A percentile compares a stretch with the other conserved stretches of the same genome.
phyloP scores from a whole-genome alignment of 2,888 invertebrate genomes.

The Erebia aethiops region DNA sequence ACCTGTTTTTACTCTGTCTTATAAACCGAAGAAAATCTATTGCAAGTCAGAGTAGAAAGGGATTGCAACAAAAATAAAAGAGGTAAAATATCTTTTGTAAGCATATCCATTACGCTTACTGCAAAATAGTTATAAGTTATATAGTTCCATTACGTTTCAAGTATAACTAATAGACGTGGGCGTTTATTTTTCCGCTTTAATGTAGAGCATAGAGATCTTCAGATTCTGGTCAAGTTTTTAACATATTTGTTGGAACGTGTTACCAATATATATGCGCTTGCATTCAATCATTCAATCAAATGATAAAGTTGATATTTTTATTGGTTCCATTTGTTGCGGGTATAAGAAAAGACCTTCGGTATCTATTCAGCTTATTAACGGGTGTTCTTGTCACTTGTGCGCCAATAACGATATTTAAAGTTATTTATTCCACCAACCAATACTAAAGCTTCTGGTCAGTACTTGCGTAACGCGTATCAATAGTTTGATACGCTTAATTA shows the following conservation, averaged over 20 bases:
- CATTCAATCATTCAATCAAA: constrained; percentile 16
- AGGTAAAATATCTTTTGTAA: no score
- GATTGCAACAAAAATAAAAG: no score
- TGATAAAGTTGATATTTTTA: constrained; percentile 29
- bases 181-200: no score
- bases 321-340: constrained; percentile 26
- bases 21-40: no score
- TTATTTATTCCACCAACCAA: constrained; percentile 6
- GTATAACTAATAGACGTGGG: no score
- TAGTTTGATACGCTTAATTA: no score
- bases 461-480: neutral
- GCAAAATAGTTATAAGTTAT: neutral
- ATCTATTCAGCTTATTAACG: constrained; percentile 60
- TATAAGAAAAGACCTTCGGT: constrained; percentile 54
- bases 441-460: neutral
- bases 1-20: no score
- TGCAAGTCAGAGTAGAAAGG: no score
- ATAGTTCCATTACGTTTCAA: neutral
- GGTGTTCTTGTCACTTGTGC: constrained; percentile 47
- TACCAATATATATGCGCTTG: constrained; percentile 31
- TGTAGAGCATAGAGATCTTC: no score
- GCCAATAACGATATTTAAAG: constrained; percentile 48
- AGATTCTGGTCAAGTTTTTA: no score
- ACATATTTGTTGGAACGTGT: constrained; percentile 18
- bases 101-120: no score